phyloP scores from a whole-genome alignment of 2,113 vertebrate species.

The Catharus bicknelli region DNA sequence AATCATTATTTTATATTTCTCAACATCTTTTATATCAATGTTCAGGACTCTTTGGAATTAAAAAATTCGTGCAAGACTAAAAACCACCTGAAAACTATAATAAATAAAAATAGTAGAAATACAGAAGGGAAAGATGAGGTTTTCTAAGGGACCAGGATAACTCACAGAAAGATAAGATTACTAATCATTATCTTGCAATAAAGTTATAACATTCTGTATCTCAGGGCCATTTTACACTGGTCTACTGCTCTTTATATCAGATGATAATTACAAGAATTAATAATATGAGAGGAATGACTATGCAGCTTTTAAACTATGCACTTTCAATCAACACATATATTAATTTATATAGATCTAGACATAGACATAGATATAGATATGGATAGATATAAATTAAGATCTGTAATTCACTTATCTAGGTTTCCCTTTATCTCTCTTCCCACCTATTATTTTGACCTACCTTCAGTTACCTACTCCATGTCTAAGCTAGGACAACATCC shows the following conservation, averaged over 20 bases:
- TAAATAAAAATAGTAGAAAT: background rate
- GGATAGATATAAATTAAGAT: background rate
- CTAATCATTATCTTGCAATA: conserved; percentile 1
- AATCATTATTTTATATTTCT: conserved; percentile 24
- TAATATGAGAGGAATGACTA: background rate
- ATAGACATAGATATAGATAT: background rate
- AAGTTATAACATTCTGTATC: background rate
- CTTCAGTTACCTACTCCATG: background rate
- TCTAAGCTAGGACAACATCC: background rate
- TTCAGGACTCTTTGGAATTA: background rate
- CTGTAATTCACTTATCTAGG: background rate
- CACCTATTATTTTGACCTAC: background rate
- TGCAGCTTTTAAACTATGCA: background rate
- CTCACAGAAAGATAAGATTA: background rate
- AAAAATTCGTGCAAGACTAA: background rate
- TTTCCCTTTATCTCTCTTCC: background rate
- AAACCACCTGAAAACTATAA: background rate
- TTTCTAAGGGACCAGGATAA: background rate
- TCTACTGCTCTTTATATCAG: background rate
- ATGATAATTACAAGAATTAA: conserved; percentile 18
- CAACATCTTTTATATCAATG: background rate
- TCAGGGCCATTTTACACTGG: background rate
- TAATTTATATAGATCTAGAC: background rate
- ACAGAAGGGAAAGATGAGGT: background rate
- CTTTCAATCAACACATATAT: background rate